Evolutionary conservation across 2,797 vertebrate species (phyloP).

Genomic region (Dicrostonyx torquatus): DNA sequence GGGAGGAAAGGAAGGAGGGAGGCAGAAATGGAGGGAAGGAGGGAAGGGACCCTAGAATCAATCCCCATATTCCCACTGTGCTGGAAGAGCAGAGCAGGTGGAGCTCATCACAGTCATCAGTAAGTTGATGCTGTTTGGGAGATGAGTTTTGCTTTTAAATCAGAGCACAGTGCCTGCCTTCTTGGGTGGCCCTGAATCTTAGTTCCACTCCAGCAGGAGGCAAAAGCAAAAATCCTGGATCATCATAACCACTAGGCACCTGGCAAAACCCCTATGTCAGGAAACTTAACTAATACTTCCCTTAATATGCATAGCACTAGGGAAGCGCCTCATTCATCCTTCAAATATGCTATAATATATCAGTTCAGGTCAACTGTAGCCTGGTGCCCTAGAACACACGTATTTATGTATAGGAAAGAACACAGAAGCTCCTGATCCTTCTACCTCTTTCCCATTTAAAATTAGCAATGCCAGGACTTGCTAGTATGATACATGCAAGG

Average conservation of each 20-base stretch:
- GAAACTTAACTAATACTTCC: constrained; percentile 64
- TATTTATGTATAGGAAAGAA: constrained; percentile 25
- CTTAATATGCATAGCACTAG: constrained; percentile 50
- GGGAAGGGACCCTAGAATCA: neutral
- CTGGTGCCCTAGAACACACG: constrained; percentile 12
- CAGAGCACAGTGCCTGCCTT: neutral
- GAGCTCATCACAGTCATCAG: neutral
- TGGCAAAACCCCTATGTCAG: constrained; percentile 70
- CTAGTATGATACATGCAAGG: neutral
- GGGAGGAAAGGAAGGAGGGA: accelerated
- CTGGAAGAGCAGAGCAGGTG: neutral
- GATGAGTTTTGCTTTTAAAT: constrained; percentile 26
- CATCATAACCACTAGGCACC: constrained; percentile 64
- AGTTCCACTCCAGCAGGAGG: constrained; percentile 71
- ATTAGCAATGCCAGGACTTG: neutral
- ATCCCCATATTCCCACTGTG: neutral
- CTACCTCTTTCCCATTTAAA: constrained; percentile 25
- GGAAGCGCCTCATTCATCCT: constrained; percentile 54
- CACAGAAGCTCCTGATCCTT: neutral
- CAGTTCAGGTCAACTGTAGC: constrained; percentile 21
- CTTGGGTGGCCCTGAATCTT: constrained; percentile 72
- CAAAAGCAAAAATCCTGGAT: constrained; percentile 73
- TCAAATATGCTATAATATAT: constrained; percentile 56
- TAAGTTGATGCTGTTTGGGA: neutral
- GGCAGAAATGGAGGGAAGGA: accelerated